Percentiles rank a stretch among this genome's conserved stretches.
Conservation (phyloP, 1,140 invertebrate species). For the Drosophila micromelanica region DNA sequence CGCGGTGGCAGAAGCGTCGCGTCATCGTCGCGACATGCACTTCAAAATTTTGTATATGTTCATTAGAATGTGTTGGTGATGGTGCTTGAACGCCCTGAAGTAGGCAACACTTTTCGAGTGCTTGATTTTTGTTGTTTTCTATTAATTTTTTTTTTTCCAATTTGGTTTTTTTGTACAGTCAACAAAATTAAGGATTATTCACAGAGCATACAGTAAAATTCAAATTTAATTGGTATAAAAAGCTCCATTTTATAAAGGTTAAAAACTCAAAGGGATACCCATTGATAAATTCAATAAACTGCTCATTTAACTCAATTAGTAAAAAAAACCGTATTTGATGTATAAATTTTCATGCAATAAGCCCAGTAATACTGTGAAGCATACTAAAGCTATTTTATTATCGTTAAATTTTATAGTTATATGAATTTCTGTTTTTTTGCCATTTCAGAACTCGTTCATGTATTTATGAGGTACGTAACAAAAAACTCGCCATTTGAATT, state of each 20-base stretch:
- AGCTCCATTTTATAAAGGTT: neutral
- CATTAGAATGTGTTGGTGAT: conserved; percentile 69
- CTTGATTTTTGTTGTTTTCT: conserved; percentile 2
- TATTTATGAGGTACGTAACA: conserved; percentile 72
- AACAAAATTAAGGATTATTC: conserved; percentile 4
- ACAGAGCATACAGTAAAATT: neutral
- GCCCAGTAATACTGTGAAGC: conserved; percentile 4
- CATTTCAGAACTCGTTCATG: conserved; percentile 69
- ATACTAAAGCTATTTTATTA: conserved; percentile 5
- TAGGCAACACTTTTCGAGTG: conserved; percentile 72
- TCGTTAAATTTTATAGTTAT: conserved; percentile 1
- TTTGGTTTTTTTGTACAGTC: conserved; percentile 46
- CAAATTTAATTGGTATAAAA: neutral
- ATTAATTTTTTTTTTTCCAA: neutral
- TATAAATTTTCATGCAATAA: neutral
- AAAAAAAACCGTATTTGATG: neutral
- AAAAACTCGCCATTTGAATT: conserved; percentile 30
- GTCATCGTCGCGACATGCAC: conserved; percentile 80
- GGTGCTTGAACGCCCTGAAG: conserved; percentile 71
- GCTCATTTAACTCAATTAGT: conserved; percentile 7
- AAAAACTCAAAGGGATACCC: neutral
- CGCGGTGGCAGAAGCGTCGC: conserved; percentile 60
- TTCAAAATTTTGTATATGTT: conserved; percentile 73
- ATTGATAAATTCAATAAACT: neutral
- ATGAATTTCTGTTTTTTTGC: conserved; percentile 11